Conservation (phyloP, 2,888 invertebrate species). For the Eugnorisma glareosa region DNA sequence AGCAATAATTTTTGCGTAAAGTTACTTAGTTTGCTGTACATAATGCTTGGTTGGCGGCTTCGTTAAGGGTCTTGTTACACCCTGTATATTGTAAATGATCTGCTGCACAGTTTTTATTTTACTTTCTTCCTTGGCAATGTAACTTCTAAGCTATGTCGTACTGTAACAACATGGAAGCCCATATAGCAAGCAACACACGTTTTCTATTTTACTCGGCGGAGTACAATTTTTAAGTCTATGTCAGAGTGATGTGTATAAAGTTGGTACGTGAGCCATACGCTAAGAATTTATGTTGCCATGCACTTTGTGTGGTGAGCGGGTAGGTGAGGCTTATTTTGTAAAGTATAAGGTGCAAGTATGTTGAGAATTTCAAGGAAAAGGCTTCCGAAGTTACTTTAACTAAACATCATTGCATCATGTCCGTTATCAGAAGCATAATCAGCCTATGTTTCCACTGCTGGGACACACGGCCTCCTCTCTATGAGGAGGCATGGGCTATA, state of each 20-base stretch:
- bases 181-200: constrained; percentile 72
- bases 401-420: too few species aligned
- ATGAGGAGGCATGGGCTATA: too few species aligned
- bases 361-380: background rate
- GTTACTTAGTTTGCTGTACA: too few species aligned
- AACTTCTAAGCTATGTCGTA: constrained; percentile 15
- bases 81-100: background rate
- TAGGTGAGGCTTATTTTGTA: constrained; percentile 38
- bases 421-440: too few species aligned
- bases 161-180: constrained; percentile 52
- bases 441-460: too few species aligned
- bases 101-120: background rate
- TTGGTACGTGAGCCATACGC: constrained; percentile 68
- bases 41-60: too few species aligned
- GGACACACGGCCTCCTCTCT: too few species aligned
- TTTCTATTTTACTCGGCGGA: constrained; percentile 76
- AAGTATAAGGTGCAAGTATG: background rate
- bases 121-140: background rate
- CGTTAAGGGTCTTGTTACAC: too few species aligned
- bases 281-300: constrained; percentile 57
- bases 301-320: constrained; percentile 46
- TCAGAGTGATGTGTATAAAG: constrained; percentile 76
- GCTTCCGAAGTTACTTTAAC: too few species aligned
- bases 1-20: too few species aligned
- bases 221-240: constrained; percentile 77